Evolutionary conservation across 1,140 invertebrate species (phyloP), one percentile per base, ranked within the genome.

Genomic region (Tetranychus urticae): DNA sequence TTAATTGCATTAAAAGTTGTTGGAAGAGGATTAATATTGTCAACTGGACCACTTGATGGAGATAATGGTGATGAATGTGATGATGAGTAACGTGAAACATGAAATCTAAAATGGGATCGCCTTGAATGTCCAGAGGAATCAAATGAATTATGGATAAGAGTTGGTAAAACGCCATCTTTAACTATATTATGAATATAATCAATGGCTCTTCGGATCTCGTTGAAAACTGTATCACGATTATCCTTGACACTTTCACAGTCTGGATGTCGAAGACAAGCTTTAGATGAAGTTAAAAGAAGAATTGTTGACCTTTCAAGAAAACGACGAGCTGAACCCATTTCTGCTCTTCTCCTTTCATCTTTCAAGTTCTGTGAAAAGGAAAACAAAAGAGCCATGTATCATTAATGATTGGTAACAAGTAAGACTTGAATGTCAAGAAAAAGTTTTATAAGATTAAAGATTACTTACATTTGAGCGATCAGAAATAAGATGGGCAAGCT

Each of bases 111-210:
- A 42, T 42, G 39, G 10, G 39, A 42, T 42, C 39, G 39, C 10
- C 39, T 42, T 42, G 39, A 42, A 42, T 42, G 39, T 42, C 39
- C 39, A 42, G 39, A 42, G 39, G 39, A 42, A 42, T 42, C 39
- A 42, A 42, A 42, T 42, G 39, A 42, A 42, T 42, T 42, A 6
- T 5, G 39, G 5, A 42, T 42, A 6, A 42, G 74, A 63, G 82
- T 80, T 42, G 69, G 67, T 48, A 86, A 73, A 10, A 90, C 83
- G 4, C 89, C 89, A 70, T 96, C 90, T 70, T 91, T 89, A 23
- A 97, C 87, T 55, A 97, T 89, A 71, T 88, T 90, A 75, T 97
- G 92, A 69, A 99, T 91, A 46, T 97, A 79, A 73, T 97, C 90
- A 81, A 98, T 89, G 23, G 92, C 89, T 64, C 90, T 79, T 63